These are phyloP conservation scores for Gallinago jamesoni DNA, from an alignment of 2,113 vertebrate species.

Conservation along the genomic window DNA sequence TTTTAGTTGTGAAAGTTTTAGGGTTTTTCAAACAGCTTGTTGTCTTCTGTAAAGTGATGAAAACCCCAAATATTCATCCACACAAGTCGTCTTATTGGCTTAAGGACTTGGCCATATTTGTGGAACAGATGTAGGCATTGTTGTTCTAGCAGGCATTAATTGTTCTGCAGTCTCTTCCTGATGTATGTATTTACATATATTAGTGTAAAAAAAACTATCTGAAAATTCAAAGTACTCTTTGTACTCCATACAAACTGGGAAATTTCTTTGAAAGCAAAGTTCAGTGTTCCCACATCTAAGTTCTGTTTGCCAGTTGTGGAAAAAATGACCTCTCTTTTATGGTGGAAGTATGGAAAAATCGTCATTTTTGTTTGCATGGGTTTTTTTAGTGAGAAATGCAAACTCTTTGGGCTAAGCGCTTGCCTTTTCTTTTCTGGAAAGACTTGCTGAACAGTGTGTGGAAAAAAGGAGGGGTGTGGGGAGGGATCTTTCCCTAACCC, in stretches of 20 bases:
- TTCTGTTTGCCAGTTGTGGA: not conserved
- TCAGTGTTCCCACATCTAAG: not conserved
- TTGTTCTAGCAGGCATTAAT: slow-evolving; percentile 4
- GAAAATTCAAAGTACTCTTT: not conserved
- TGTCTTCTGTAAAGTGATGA: not conserved
- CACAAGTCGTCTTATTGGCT: not conserved
- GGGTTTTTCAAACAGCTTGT: not conserved
- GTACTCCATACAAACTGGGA: not conserved
- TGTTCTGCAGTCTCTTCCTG: not conserved
- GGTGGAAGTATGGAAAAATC: not conserved
- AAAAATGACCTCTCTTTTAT: not conserved
- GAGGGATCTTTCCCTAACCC: not conserved
- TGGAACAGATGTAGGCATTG: slow-evolving; percentile 21
- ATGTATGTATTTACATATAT: not conserved
- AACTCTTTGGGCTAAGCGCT: not conserved
- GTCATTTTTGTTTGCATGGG: not conserved
- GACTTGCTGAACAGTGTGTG: not conserved
- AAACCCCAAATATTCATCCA: not conserved
- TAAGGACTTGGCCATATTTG: not conserved
- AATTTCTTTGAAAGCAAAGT: not conserved
- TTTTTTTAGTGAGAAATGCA: not conserved
- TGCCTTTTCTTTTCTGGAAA: not conserved
- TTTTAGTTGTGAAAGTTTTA: not conserved
- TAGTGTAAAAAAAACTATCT: slow-evolving; percentile 3
- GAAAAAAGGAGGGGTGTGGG: not conserved